A percentile compares a stretch with the other conserved stretches of the same genome.
Conservation (phyloP, 2,113 vertebrate genomes). For the Notothenia rossii region DNA sequence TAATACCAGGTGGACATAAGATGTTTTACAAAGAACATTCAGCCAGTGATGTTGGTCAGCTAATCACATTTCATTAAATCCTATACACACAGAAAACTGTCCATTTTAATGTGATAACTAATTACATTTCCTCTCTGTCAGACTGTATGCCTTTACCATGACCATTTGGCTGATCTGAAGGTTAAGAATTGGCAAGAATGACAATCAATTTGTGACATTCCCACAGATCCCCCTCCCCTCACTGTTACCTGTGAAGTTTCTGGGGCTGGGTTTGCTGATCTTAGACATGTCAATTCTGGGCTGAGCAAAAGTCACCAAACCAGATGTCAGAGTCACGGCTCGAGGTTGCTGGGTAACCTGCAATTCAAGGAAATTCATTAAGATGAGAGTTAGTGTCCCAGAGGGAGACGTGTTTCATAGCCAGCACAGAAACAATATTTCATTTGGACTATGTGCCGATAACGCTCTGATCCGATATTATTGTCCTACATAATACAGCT, state of each 20-base stretch:
- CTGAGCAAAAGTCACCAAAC: slow-evolving; percentile 4
- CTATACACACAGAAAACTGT: too few relatives aligned
- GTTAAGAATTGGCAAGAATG: neutral
- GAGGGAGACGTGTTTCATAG: neutral
- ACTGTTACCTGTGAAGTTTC: slow-evolving; percentile 49
- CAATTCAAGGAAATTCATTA: neutral
- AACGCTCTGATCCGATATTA: too few relatives aligned
- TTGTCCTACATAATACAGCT: too few relatives aligned
- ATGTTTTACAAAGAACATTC: too few relatives aligned
- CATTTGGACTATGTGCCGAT: too few relatives aligned
- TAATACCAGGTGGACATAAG: too few relatives aligned
- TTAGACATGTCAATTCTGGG: slow-evolving; percentile 19
- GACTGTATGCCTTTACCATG: too few relatives aligned
- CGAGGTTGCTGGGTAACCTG: slow-evolving; percentile 35
- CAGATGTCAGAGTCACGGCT: slow-evolving; percentile 22
- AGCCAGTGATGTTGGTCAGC: too few relatives aligned
- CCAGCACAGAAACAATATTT: neutral
- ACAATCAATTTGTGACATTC: neutral
- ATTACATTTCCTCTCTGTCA: too few relatives aligned
- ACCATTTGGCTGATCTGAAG: too few relatives aligned
- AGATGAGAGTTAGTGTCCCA: neutral
- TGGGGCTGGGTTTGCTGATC: slow-evolving; percentile 17
- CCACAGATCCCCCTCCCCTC: neutral
- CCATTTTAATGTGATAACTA: too few relatives aligned
- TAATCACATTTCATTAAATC: too few relatives aligned